A percentile compares a stretch with the other conserved stretches of the same genome.
These are phyloP conservation scores for Sylvilagus floridanus DNA, from an alignment of 2,797 vertebrate species.

Conservation along the genomic window DNA sequence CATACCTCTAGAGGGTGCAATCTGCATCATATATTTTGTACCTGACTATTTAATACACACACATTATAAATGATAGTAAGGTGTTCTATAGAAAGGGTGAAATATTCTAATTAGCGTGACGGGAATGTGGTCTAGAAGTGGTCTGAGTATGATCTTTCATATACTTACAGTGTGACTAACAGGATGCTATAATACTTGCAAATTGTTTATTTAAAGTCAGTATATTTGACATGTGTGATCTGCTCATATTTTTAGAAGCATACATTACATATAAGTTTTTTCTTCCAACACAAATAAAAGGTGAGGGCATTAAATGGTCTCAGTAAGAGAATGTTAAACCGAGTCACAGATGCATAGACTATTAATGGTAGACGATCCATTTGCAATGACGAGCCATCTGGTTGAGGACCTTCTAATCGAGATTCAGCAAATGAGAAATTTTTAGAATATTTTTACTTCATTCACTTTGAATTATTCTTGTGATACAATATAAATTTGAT, in stretches of 20 bases:
- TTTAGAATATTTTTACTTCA: constrained; percentile 20
- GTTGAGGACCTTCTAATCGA: neutral
- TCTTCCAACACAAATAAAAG: neutral
- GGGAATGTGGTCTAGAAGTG: neutral
- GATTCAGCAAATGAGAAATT: neutral
- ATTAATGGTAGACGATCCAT: neutral
- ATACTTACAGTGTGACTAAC: neutral
- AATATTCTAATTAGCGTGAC: neutral
- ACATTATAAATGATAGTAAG: neutral
- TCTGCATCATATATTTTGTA: neutral
- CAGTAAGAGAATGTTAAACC: neutral
- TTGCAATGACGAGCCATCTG: neutral
- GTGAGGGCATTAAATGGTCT: neutral
- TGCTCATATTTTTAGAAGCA: neutral
- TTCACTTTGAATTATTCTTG: neutral
- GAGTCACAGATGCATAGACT: neutral
- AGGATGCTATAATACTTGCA: neutral
- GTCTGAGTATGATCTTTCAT: neutral
- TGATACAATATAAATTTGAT: neutral
- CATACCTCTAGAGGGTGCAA: neutral
- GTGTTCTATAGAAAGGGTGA: neutral
- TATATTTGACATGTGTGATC: neutral
- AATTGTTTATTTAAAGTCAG: constrained; percentile 28
- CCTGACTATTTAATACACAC: neutral
- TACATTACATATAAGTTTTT: neutral